Base-by-base conservation (phyloP, 2,888 invertebrate species). In the Diogma glabrata region DNA sequence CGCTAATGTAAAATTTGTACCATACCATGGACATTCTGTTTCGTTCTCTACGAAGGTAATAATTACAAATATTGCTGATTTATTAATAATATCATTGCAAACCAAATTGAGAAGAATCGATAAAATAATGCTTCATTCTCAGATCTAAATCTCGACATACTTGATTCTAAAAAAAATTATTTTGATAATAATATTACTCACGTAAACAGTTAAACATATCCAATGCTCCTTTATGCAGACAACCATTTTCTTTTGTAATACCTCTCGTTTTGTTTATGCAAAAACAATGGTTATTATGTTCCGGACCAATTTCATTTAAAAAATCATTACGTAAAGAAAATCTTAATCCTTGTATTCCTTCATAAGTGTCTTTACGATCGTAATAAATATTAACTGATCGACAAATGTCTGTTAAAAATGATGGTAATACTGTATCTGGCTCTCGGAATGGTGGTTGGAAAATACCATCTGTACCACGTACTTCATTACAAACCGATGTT, bases 391-490 rank as follows among this genome's bases (percentile, higher is more conserved):
- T 72, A 8, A 83, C 76, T 0, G 80, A 75, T 57, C 83, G 22
- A 26, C 46, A 46, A 16, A 46, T n/a, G 16, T 46, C 46, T 3
- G 16, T 23, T 14, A 16, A 16, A 5, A 22, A 24, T 16, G 24
- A 24, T 16, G 22, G 4, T 65, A 69, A 65, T 12, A 69, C 70
- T 1, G 81, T 63, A 2, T 74, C 68, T 12, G 71, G 67, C 9
- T 75, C 67, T 0, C 70, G 70, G 55, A 81, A 79, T 0, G 85
- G 84, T 0, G 80, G 74, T 66, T 77, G 86, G 28, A 82, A 73
- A 0, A 78, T 77, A 1, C 82, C 73, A 60, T 86, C 85, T 0
- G 82, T 81, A 4, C 84, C 85, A 45, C 77, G 77, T 57, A 87
- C 74, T 64, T 73, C 73, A 62, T 84, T 82, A 60, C 87, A 86